A percentile compares a stretch with the other conserved stretches of the same genome.
These are phyloP conservation scores for Nezara viridula DNA, from an alignment of 2,888 invertebrate genomes.

Conservation along the genomic window DNA sequence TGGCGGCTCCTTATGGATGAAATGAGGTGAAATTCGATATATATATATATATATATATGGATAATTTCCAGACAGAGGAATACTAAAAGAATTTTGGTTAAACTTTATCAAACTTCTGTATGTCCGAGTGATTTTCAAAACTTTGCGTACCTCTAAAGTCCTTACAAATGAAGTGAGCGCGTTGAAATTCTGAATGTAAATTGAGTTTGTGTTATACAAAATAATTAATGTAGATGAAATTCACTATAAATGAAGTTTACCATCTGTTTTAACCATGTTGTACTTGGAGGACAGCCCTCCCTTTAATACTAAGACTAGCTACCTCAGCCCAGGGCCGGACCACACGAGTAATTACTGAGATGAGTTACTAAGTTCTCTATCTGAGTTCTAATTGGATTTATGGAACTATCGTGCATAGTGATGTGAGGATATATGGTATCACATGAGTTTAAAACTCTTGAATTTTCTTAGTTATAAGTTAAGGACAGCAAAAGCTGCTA, in stretches of 20 bases:
- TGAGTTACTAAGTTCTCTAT: background rate
- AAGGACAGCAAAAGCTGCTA: background rate
- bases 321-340: background rate
- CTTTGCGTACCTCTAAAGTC: no score
- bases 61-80: no score
- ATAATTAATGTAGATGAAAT: background rate
- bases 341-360: slow-evolving; percentile 7
- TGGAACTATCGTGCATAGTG: background rate
- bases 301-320: background rate
- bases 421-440: background rate
- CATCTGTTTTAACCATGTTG: background rate
- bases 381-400: background rate
- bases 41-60: no score
- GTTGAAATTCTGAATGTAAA: no score
- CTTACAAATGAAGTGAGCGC: no score
- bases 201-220: no score
- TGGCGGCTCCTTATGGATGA: no score
- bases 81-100: no score
- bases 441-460: background rate
- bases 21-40: no score
- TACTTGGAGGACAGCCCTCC: background rate
- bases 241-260: background rate
- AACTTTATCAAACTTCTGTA: no score
- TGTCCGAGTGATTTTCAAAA: no score
- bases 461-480: no score